A percentile compares a stretch with the other conserved stretches of the same genome.
Evolutionary conservation across 1,140 invertebrate genomes (phyloP).

Genomic region (Bilobella aurantiaca): DNA sequence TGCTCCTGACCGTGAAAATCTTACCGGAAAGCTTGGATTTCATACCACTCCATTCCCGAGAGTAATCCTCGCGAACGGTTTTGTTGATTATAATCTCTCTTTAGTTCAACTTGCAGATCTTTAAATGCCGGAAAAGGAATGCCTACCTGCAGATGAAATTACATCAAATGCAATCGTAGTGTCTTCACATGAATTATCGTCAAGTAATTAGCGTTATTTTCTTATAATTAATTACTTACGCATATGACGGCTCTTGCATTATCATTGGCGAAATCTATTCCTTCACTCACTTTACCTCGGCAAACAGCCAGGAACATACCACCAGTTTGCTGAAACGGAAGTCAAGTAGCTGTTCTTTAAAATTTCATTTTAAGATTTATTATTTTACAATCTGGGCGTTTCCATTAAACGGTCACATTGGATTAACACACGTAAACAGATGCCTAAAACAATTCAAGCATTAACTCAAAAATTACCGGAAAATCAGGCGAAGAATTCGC

Average conservation of each 20-base stretch:
- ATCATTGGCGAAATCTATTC: constrained; percentile 71
- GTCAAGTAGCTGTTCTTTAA: no score
- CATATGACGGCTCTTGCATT: constrained; percentile 66
- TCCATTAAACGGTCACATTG: no score
- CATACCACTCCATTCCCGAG: constrained; percentile 60
- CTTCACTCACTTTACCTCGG: constrained; percentile 72
- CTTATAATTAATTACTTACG: constrained; percentile 43
- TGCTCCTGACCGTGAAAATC: no score
- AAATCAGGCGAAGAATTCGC: no score
- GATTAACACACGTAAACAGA: no score
- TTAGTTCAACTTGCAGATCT: constrained; percentile 55
- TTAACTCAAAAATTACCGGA: no score
- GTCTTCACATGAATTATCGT: no score
- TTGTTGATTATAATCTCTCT: constrained; percentile 57
- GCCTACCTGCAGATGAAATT: constrained; percentile 62
- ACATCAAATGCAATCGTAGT: neutral
- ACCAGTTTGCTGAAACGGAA: no score
- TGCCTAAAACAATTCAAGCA: no score
- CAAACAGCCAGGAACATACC: constrained; percentile 65
- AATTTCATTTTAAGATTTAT: no score
- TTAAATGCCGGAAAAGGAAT: constrained; percentile 62
- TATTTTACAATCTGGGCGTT: no score
- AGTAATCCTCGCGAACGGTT: constrained; percentile 45
- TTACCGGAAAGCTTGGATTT: constrained; percentile 58
- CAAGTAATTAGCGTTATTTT: neutral